Evolutionary conservation across 2,113 vertebrate species (phyloP).

Genomic region (Ciconia boyciana): DNA sequence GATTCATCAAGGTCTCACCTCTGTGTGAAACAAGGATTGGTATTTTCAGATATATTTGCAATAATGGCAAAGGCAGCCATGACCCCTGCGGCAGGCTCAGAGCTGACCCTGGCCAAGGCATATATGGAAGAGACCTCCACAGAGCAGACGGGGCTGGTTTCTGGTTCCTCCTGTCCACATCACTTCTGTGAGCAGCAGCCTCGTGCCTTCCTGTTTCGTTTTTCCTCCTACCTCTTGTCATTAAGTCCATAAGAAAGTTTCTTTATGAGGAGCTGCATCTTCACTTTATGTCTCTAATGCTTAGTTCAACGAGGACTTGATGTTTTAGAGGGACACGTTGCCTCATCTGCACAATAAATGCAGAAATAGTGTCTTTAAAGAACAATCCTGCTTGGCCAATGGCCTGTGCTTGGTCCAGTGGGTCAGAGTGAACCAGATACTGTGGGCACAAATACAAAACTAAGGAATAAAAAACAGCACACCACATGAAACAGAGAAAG

Average conservation of each 20-base stretch:
- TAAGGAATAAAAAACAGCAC: background rate
- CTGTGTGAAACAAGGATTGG: background rate
- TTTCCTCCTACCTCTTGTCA: background rate
- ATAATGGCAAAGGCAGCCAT: background rate
- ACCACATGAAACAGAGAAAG: background rate
- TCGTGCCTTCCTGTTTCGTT: background rate
- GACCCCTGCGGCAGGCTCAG: background rate
- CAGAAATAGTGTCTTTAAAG: background rate
- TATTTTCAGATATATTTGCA: background rate
- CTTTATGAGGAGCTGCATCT: background rate
- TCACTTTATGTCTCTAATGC: background rate
- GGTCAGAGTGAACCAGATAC: background rate
- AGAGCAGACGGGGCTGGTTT: background rate
- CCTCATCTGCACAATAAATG: background rate
- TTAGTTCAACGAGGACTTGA: background rate
- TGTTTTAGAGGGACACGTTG: background rate
- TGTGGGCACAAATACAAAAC: background rate
- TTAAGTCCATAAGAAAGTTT: background rate
- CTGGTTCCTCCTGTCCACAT: background rate
- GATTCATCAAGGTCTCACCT: background rate
- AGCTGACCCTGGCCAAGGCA: background rate
- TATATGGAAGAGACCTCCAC: background rate
- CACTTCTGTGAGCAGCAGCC: background rate
- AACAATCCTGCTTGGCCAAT: background rate
- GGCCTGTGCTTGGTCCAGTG: background rate